phyloP scores from a whole-genome alignment of 2,113 vertebrate genomes.

The Chascanopsetta lugubris region DNA sequence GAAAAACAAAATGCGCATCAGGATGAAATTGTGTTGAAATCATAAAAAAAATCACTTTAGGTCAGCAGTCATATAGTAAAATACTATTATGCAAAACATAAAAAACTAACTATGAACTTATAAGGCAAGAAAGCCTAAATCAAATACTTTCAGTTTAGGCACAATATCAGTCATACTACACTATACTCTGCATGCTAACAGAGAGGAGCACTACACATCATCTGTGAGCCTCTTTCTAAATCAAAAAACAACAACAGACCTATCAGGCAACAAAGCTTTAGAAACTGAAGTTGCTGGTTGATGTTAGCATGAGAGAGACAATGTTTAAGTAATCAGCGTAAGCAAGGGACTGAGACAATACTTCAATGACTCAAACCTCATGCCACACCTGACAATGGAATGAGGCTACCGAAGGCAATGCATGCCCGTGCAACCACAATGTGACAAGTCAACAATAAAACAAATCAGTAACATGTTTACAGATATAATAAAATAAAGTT shows the following conservation, averaged over 20 bases:
- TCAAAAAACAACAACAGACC: constrained; percentile 2
- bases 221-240: constrained; percentile 23
- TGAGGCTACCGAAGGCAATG: constrained; percentile 13
- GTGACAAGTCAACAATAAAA: constrained; percentile 5
- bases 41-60: constrained; percentile 33
- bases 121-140: constrained; percentile 9
- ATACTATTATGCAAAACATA: constrained; percentile 20
- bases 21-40: constrained; percentile 30
- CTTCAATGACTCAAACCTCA: constrained; percentile 39
- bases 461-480: constrained; percentile 21
- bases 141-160: constrained; percentile 50
- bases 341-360: constrained; percentile 31
- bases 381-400: constrained; percentile 21
- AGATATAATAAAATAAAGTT: constrained; percentile 5
- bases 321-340: constrained; percentile 10
- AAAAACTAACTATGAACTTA: constrained; percentile 20
- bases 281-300: constrained; percentile 36
- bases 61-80: constrained; percentile 24
- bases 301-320: constrained; percentile 15
- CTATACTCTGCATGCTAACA: constrained; percentile 45
- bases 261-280: constrained; percentile 30
- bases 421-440: constrained; percentile 12
- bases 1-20: constrained; percentile 41
- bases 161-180: constrained; percentile 58
- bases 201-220: constrained; percentile 39